Base-by-base conservation (phyloP, 2,797 vertebrate species). In the Arnoldichthys spilopterus region DNA sequence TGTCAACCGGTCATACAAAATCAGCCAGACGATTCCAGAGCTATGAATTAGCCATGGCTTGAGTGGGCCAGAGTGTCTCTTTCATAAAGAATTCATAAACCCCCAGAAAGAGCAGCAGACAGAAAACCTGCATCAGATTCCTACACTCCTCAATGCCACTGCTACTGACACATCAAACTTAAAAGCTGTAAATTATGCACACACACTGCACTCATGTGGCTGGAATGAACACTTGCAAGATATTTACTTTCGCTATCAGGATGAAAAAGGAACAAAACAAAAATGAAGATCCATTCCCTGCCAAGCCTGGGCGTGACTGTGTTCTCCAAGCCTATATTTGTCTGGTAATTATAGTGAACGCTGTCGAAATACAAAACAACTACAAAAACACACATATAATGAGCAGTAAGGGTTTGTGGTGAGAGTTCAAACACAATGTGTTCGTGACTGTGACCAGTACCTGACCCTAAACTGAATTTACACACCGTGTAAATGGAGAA, bases 11-110 rank as follows among this genome's bases (percentile, higher is more conserved):
- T 8, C 24, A 30, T 2, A 43, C n/a, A 43, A 70, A 70, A 70
- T 20, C 43, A 18, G 64, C 18, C 56, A 40, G 45, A 4, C 6
- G 75, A 73, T 76, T 49, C 58, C 74, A 78, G 72, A 66, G 63
- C 67, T 82, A 86, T 90, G 79, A 89, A 89, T 84, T 83, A 89
- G 75, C 85, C 74, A 90, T 85, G 56, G 78, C 32, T 49, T 62
- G 56, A 72, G 49, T 11, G 34, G 69, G 64, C 79, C 64, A 64
- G 70, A 80, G 68, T 82, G 67, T 54, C 12, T 20, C 43, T 0
- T 28, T 53, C 67, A 88, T 92, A 6, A 89, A 90, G 71, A 83
- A 90, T 91, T 89, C 70, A 92, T 86, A 77, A 2, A 32, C 8
- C 53, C 40, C 54, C 56, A 81, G 56, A 73, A 22, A 71, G 32